Percentiles rank a stretch among this genome's conserved stretches.
These are phyloP conservation scores for Protophormia terraenovae DNA, from an alignment of 2,888 invertebrate species.

Conservation along the genomic window DNA sequence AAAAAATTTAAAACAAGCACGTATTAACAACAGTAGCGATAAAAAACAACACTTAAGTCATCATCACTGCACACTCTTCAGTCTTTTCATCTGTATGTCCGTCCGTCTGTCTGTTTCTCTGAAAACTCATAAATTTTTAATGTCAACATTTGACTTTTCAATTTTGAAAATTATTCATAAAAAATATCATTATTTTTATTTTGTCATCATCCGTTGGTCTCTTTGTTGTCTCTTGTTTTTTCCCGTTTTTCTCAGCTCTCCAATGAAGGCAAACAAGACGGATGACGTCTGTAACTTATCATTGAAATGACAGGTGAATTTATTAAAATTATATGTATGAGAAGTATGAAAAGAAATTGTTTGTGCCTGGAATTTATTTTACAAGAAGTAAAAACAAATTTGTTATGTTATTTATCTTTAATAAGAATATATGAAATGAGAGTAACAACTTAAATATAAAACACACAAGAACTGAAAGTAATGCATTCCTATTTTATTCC, in stretches of 20 bases:
- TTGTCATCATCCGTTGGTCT: background rate
- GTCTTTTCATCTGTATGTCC: too few species aligned
- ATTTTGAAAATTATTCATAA: background rate
- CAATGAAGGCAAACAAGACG: background rate
- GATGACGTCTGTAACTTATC: background rate
- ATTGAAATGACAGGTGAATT: background rate
- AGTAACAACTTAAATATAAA: background rate
- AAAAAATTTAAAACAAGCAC: background rate
- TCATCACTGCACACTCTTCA: background rate
- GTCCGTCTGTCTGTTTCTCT: background rate
- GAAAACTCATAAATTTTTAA: background rate
- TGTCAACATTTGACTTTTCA: constrained; percentile 12
- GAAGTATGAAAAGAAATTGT: background rate
- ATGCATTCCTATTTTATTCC: background rate
- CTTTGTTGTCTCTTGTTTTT: background rate
- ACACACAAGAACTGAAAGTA: background rate
- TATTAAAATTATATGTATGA: background rate
- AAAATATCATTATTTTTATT: background rate
- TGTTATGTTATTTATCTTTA: background rate
- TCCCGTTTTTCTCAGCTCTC: too few species aligned
- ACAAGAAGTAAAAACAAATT: background rate
- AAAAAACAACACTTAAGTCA: background rate
- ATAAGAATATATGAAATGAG: background rate
- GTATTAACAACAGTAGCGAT: too few species aligned
- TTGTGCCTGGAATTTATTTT: background rate